Conservation (phyloP, 53 echinoderm and acorn worm genomes). For the Hippasteria phrygiana region DNA sequence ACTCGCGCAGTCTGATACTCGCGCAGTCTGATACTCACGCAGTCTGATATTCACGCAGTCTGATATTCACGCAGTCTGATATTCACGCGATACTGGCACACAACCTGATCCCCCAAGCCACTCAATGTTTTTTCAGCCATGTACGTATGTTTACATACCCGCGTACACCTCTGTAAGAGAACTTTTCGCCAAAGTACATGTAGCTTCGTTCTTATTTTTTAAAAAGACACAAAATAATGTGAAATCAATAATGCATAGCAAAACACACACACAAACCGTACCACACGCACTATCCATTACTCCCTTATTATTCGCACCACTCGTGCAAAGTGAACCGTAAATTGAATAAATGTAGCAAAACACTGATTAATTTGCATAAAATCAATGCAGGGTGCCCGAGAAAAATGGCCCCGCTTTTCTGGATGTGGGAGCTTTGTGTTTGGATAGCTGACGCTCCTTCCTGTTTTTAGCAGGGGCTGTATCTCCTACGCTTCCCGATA, state of each 20-base stretch:
- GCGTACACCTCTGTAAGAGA: too few species aligned
- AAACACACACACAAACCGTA: not conserved
- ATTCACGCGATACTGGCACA: too few species aligned
- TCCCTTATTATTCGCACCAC: slow-evolving; percentile 13
- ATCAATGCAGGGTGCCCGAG: slow-evolving; percentile 30
- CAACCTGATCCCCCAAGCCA: too few species aligned
- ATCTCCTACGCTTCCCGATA: slow-evolving; percentile 46
- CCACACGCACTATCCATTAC: not conserved
- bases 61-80: too few species aligned
- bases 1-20: too few species aligned
- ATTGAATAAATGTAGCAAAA: slow-evolving; percentile 42
- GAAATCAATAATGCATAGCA: not conserved
- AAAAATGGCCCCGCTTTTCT: not conserved
- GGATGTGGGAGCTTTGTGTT: slow-evolving; percentile 19
- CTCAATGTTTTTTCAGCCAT: too few species aligned
- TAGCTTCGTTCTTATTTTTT: too few species aligned
- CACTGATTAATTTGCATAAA: slow-evolving; percentile 58
- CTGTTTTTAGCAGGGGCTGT: slow-evolving; percentile 40
- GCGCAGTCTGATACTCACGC: too few species aligned
- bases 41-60: too few species aligned
- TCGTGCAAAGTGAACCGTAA: slow-evolving; percentile 33
- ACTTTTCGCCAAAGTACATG: too few species aligned
- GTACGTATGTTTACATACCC: too few species aligned
- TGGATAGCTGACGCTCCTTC: slow-evolving; percentile 53
- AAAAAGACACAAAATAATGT: not conserved